These are phyloP conservation scores for Nothura maculosa DNA, from an alignment of 2,797 vertebrate species.

Conservation along the genomic window DNA sequence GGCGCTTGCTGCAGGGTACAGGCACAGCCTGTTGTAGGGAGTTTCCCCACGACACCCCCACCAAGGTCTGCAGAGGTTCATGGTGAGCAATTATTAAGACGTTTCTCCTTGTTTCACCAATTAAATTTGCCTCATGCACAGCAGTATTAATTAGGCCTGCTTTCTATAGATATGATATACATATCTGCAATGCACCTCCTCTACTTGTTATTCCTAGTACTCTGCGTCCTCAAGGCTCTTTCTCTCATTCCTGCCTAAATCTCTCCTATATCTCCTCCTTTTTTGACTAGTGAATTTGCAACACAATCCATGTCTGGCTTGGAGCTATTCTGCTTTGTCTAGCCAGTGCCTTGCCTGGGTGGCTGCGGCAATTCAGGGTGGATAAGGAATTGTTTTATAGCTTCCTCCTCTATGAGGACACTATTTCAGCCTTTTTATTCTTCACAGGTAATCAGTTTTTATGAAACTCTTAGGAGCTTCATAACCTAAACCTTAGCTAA, in stretches of 20 bases:
- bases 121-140: background rate
- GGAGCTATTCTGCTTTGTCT: background rate
- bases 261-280: background rate
- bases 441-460: background rate
- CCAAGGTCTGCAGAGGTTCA: background rate
- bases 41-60: background rate
- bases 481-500: too few species aligned
- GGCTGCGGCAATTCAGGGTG: background rate
- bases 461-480: background rate
- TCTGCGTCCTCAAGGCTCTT: background rate
- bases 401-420: background rate
- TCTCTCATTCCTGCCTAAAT: background rate
- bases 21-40: background rate
- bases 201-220: background rate
- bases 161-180: background rate
- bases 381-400: background rate
- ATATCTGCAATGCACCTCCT: background rate
- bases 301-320: background rate
- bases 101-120: background rate
- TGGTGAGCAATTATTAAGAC: background rate
- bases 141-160: background rate
- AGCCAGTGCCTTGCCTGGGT: background rate
- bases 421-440: background rate
- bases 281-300: background rate
- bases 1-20: background rate